These are phyloP conservation scores for Nannoperca obscura DNA, from an alignment of 2,797 vertebrate genomes.

Conservation along the genomic window DNA sequence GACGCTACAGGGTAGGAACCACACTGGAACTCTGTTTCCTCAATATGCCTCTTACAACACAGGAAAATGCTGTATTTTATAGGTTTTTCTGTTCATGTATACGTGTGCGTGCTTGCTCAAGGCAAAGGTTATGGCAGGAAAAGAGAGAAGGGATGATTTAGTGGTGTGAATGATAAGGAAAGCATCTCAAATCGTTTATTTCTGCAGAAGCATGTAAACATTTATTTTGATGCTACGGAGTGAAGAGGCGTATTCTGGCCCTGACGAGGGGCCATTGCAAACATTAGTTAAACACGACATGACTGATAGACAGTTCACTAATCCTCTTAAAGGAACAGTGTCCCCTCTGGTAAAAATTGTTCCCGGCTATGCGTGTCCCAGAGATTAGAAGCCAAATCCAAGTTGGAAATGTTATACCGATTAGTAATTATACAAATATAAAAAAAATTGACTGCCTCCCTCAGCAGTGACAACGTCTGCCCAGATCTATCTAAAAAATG, in stretches of 20 bases:
- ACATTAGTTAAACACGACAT: constrained; percentile 81
- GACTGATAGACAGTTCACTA: constrained; percentile 85
- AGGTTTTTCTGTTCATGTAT: constrained; percentile 38
- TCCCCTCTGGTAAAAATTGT: constrained; percentile 85
- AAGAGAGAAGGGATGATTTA: constrained; percentile 70
- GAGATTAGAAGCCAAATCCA: constrained; percentile 82
- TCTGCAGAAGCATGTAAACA: constrained; percentile 73
- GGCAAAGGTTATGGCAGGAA: constrained; percentile 76
- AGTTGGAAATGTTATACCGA: constrained; percentile 78
- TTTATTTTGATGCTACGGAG: constrained; percentile 74
- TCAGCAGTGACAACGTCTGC: constrained; percentile 50
- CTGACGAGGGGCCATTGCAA: constrained; percentile 73
- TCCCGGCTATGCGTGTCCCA: constrained; percentile 63
- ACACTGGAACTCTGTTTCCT: constrained; percentile 46
- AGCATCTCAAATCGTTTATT: constrained; percentile 78
- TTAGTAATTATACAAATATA: constrained; percentile 80
- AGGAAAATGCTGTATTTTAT: constrained; percentile 51
- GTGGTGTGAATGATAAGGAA: constrained; percentile 74
- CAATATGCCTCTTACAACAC: constrained; percentile 35
- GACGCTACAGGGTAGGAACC: constrained; percentile 68
- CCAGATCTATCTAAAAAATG: constrained; percentile 52
- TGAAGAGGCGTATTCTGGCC: constrained; percentile 79
- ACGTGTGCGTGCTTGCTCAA: constrained; percentile 62
- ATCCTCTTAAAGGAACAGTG: constrained; percentile 87
- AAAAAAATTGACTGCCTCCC: constrained; percentile 55